phyloP scores from a whole-genome alignment of 2,113 vertebrate genomes.

The Eupsittula cactorum region DNA sequence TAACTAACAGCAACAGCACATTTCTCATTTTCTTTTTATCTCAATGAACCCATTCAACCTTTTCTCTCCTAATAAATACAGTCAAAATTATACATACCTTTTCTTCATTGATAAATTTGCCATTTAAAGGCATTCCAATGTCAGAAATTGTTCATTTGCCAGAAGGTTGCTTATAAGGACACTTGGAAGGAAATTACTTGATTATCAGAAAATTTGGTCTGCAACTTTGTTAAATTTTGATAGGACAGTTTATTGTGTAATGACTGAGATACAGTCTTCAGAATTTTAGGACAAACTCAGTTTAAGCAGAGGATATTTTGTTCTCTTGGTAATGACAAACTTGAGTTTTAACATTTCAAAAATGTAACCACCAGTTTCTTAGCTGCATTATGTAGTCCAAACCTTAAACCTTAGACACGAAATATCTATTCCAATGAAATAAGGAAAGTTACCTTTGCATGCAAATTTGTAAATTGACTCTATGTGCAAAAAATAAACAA shows the following conservation, averaged over 20 bases:
- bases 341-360: slow-evolving; percentile 37
- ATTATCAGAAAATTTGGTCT: slow-evolving; percentile 42
- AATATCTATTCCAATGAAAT: slow-evolving; percentile 9
- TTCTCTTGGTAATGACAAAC: slow-evolving; percentile 27
- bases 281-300: slow-evolving; percentile 56
- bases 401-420: slow-evolving; percentile 12
- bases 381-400: slow-evolving; percentile 38
- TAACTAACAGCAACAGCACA: not conserved
- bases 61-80: slow-evolving; percentile 35
- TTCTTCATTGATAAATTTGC: slow-evolving; percentile 37
- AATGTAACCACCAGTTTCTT: slow-evolving; percentile 38
- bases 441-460: not conserved
- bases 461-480: not conserved
- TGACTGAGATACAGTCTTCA: not conserved
- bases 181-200: slow-evolving; percentile 35
- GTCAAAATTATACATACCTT: slow-evolving; percentile 4
- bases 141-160: not conserved
- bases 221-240: slow-evolving; percentile 5
- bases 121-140: slow-evolving; percentile 7
- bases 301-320: slow-evolving; percentile 26
- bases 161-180: slow-evolving; percentile 38
- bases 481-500: slow-evolving; percentile 44
- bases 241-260: slow-evolving; percentile 29
- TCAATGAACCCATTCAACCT: not conserved
- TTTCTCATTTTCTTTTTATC: not conserved